These are phyloP conservation scores for Polydesmus complanatus DNA, from an alignment of 2,888 invertebrate species.

Conservation along the genomic window DNA sequence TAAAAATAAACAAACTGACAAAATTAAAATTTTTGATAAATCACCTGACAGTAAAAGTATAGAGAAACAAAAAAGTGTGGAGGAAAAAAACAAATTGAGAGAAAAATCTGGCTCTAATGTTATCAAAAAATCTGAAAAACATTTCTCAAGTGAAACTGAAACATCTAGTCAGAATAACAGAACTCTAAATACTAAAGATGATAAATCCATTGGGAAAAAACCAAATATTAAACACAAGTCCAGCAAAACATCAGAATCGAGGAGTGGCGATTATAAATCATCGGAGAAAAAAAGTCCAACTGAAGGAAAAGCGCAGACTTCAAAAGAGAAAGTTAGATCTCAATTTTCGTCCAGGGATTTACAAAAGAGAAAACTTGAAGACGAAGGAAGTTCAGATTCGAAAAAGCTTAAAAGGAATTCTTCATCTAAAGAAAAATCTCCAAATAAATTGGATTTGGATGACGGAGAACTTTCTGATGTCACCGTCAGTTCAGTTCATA, in stretches of 20 bases:
- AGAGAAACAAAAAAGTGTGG: not conserved
- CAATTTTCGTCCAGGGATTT: constrained; percentile 35
- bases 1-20: not conserved
- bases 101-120: not conserved
- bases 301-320: not conserved
- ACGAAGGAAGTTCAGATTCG: constrained; percentile 1
- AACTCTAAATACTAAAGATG: not conserved
- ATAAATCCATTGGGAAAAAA: no score
- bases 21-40: not conserved
- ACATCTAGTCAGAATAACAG: not conserved
- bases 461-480: constrained; percentile 25
- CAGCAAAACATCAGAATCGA: not conserved
- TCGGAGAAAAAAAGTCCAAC: no score
- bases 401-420: not conserved
- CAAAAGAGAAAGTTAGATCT: not conserved
- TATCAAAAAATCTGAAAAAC: not conserved
- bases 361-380: constrained; percentile 38
- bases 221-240: no score
- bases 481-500: constrained; percentile 34
- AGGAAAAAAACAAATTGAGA: no score
- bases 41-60: not conserved
- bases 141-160: not conserved
- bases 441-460: no score
- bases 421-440: not conserved
- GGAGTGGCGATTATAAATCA: not conserved